Percentiles rank a stretch among this genome's conserved stretches.
phyloP scores from a whole-genome alignment of 2,888 invertebrate genomes.

The Rhingia campestris region DNA sequence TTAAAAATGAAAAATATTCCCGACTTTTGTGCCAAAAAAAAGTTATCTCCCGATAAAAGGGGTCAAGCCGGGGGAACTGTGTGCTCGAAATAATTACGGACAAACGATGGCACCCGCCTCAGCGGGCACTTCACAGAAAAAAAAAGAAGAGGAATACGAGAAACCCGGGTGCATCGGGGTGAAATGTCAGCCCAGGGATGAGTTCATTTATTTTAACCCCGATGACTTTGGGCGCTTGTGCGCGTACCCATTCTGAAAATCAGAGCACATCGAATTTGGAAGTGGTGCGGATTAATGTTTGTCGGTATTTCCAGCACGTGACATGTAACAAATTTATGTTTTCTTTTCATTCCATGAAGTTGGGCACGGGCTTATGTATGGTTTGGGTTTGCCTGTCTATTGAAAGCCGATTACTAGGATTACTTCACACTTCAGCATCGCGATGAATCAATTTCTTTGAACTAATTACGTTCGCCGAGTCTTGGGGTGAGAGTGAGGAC shows the following conservation, averaged over 20 bases:
- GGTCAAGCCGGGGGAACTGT: constrained; percentile 57
- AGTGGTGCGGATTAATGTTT: constrained; percentile 74
- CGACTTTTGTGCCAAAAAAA: constrained; percentile 31
- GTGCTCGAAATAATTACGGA: constrained; percentile 62
- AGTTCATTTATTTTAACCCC: constrained; percentile 73
- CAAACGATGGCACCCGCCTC: constrained; percentile 70
- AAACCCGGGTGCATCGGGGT: constrained; percentile 61
- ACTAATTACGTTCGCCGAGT: constrained; percentile 59
- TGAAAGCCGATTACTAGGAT: constrained; percentile 72
- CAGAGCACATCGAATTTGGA: constrained; percentile 71
- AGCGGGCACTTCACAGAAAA: constrained; percentile 26
- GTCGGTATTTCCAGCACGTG: constrained; percentile 71
- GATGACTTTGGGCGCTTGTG: constrained; percentile 39
- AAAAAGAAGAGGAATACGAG: background rate
- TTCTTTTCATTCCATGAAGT: constrained; percentile 57
- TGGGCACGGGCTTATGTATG: constrained; percentile 42
- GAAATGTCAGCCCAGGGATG: constrained; percentile 67
- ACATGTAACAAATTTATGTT: constrained; percentile 70
- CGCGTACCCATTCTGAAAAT: constrained; percentile 49
- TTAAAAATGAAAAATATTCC: constrained; percentile 72
- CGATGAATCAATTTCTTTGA: constrained; percentile 72
- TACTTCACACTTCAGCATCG: constrained; percentile 71
- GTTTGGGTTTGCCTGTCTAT: constrained; percentile 28
- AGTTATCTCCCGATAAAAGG: constrained; percentile 48
- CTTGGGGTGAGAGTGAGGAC: background rate